Conservation (phyloP, 2,113 vertebrate genomes). For the Oncorhynchus masou region DNA sequence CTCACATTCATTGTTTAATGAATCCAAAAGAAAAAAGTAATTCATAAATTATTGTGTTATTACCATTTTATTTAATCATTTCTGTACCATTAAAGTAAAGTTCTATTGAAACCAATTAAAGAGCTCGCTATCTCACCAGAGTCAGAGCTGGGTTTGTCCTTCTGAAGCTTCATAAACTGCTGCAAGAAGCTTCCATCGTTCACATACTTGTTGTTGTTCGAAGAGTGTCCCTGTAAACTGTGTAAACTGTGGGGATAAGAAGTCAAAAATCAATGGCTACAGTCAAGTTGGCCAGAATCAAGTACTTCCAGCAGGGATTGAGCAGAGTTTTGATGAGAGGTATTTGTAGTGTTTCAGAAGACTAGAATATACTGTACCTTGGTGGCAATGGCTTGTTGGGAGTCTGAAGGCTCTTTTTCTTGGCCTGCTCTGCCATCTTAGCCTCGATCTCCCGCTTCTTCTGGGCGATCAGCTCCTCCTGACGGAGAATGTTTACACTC, state of each 20-base stretch:
- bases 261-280: background rate
- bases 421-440: slow-evolving; percentile 84
- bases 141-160: slow-evolving; percentile 77
- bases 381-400: slow-evolving; percentile 66
- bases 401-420: slow-evolving; percentile 67
- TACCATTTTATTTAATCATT: no score
- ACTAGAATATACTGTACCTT: slow-evolving; percentile 40
- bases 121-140: slow-evolving; percentile 52
- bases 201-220: slow-evolving; percentile 84
- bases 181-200: slow-evolving; percentile 96
- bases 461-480: slow-evolving; percentile 94
- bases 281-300: background rate
- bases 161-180: slow-evolving; percentile 94
- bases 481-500: slow-evolving; percentile 87
- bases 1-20: background rate
- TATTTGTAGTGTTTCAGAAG: background rate
- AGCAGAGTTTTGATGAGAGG: background rate
- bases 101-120: no score
- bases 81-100: no score
- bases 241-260: slow-evolving; percentile 55
- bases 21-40: no score
- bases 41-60: background rate
- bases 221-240: slow-evolving; percentile 59
- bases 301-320: background rate
- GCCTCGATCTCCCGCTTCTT: slow-evolving; percentile 95